A percentile compares a stretch with the other conserved stretches of the same genome.
phyloP scores from a whole-genome alignment of 2,888 invertebrate genomes.

The Chirona hameri region DNA sequence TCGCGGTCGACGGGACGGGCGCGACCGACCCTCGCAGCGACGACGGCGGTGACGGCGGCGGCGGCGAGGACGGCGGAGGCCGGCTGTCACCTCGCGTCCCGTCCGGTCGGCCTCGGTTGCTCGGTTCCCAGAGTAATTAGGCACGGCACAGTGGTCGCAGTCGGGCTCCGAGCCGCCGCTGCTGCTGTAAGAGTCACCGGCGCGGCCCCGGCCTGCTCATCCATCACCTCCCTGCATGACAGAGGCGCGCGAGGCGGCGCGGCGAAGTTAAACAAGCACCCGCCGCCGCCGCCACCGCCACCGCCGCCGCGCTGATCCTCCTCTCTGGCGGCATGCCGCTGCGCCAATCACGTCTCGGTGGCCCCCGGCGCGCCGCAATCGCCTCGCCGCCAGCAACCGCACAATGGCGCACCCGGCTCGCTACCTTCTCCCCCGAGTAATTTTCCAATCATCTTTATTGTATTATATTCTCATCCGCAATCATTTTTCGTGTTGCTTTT shows the following conservation, averaged over 20 bases:
- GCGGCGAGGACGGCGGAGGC: background rate
- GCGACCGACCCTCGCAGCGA: background rate
- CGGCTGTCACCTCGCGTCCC: background rate
- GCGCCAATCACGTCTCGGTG: background rate
- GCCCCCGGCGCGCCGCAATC: background rate
- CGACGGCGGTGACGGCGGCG: background rate
- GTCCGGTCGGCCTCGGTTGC: background rate
- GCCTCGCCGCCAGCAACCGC: background rate
- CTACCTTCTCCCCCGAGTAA: constrained; percentile 24
- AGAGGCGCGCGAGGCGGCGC: background rate
- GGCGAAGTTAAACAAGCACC: constrained; percentile 5
- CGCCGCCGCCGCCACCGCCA: background rate
- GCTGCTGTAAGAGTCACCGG: background rate
- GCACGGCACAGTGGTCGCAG: background rate
- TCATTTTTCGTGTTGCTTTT: constrained; percentile 23
- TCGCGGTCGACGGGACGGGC: background rate
- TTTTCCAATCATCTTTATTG: constrained; percentile 26
- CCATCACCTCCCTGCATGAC: no score
- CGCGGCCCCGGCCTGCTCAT: no score
- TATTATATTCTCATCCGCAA: constrained; percentile 23
- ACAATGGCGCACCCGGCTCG: background rate
- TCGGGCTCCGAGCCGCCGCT: background rate
- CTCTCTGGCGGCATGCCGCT: background rate
- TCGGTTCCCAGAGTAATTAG: background rate
- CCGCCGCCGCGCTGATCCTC: background rate